Conservation (phyloP, 1,140 invertebrate species). For the Heliconius congener region DNA sequence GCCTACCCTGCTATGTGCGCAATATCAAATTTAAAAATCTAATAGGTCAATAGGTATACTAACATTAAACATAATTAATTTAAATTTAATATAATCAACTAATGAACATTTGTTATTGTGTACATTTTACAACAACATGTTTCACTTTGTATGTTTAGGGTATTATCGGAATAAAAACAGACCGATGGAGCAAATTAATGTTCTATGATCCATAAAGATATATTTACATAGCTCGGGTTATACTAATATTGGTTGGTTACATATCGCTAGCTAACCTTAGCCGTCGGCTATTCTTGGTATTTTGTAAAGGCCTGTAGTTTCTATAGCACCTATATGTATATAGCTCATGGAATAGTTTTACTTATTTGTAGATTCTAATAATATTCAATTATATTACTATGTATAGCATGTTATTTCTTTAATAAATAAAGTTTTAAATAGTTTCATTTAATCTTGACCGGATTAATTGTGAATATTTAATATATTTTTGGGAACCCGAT, state of each 20-base stretch:
- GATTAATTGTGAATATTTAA: too few species aligned
- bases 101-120: conserved; percentile 16
- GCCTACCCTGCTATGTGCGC: too few species aligned
- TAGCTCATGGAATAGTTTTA: background rate
- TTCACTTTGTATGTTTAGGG: conserved; percentile 24
- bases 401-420: too few species aligned
- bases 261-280: conserved; percentile 1
- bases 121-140: conserved; percentile 17
- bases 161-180: conserved; percentile 25
- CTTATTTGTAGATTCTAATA: background rate
- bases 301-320: background rate
- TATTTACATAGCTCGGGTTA: conserved; percentile 23
- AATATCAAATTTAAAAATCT: background rate
- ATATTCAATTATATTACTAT: too few species aligned
- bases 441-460: too few species aligned
- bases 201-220: conserved; percentile 12
- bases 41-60: background rate
- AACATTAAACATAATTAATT: background rate
- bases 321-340: background rate
- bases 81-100: background rate
- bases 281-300: conserved; percentile 4
- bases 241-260: background rate
- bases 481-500: too few species aligned
- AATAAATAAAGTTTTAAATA: too few species aligned
- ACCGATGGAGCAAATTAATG: conserved; percentile 14